These are phyloP conservation scores for Seriola rivoliana DNA, from an alignment of 2,113 vertebrate species.

Conservation along the genomic window DNA sequence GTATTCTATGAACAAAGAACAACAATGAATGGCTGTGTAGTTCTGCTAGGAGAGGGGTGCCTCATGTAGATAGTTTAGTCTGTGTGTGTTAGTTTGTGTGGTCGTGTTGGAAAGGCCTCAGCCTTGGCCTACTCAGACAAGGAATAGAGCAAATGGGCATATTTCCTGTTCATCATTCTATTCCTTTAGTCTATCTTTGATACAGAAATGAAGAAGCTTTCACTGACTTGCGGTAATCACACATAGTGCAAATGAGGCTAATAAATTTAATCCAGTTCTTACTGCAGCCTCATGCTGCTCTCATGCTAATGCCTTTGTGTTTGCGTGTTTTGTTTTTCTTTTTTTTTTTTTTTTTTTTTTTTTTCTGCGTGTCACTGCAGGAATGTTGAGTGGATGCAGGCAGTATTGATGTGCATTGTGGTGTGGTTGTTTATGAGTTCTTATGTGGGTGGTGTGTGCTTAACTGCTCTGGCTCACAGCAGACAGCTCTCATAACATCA, in stretches of 20 bases:
- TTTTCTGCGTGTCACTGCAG: conserved; percentile 65
- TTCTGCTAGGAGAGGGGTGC: conserved; percentile 65
- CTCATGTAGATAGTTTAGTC: conserved; percentile 65
- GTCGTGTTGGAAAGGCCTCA: conserved; percentile 39
- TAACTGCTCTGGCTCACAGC: conserved; percentile 67
- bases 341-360: background rate
- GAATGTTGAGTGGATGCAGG: conserved; percentile 79
- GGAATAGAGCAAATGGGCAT: conserved; percentile 33
- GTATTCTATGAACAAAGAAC: conserved; percentile 73
- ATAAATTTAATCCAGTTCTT: conserved; percentile 16
- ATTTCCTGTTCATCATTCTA: conserved; percentile 28
- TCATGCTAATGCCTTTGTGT: conserved; percentile 28
- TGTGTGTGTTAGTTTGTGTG: conserved; percentile 56
- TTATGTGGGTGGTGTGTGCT: conserved; percentile 76
- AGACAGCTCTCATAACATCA: conserved; percentile 71
- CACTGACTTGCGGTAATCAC: background rate
- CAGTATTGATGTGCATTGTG: conserved; percentile 72
- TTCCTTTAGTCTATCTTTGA: conserved; percentile 11
- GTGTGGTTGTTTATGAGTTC: conserved; percentile 73
- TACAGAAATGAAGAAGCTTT: conserved; percentile 20
- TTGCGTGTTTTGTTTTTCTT: conserved; percentile 35
- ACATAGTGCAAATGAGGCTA: conserved; percentile 26
- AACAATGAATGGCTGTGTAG: conserved; percentile 69
- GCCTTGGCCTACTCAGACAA: conserved; percentile 30
- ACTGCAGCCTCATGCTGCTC: conserved; percentile 14